Evolutionary conservation across 2,113 vertebrate species (phyloP), one percentile per base, ranked within the genome.

Genomic region (Gymnobelideus leadbeateri): DNA sequence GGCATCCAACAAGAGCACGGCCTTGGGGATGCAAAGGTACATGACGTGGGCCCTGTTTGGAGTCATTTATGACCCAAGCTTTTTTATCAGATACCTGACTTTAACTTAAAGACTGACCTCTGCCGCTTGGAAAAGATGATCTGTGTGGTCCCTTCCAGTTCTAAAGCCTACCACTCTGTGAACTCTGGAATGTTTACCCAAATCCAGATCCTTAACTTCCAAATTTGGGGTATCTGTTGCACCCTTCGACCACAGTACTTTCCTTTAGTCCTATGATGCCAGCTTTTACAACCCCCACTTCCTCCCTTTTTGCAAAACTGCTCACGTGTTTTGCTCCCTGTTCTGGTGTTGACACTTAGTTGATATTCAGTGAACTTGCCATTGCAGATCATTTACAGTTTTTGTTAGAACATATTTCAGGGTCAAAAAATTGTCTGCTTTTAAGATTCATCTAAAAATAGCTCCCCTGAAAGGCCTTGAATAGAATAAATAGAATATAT

Each of bases 401-500:
- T 97, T 95, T 97, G 77, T 95, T 94, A 96, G 91, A 94, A 92
- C 96, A 96, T 95, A 91, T 43, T 93, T 57, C 31, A 95, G 43
- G 51, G 10, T 93, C 95, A 94, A 97, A 95, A 98, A 97, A 96
- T 94, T 96, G 68, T 91, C 93, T 96, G 47, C 49, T 95, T 98
- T 97, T 96, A 97, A 96, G 90, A 97, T 97, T 95, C 96, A 95
- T 93, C 94, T 98, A 98, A 97, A 97, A 98, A 97, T 98, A 97
- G 95, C 57, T 92, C 92, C 94, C 61, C 95, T 93, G 94, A 96
- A 96, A 96, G 55, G 92, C 93, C 94, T 95, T 96, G 96, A 96
- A 94, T 97, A 97, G 96, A 92, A 93, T 93, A 92, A 84, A 92
- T 43, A 84, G 68, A 84, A 21, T 84, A 43, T 84, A 84, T 84